phyloP scores from a whole-genome alignment of 2,797 vertebrate genomes.

The Chelonia mydas region DNA sequence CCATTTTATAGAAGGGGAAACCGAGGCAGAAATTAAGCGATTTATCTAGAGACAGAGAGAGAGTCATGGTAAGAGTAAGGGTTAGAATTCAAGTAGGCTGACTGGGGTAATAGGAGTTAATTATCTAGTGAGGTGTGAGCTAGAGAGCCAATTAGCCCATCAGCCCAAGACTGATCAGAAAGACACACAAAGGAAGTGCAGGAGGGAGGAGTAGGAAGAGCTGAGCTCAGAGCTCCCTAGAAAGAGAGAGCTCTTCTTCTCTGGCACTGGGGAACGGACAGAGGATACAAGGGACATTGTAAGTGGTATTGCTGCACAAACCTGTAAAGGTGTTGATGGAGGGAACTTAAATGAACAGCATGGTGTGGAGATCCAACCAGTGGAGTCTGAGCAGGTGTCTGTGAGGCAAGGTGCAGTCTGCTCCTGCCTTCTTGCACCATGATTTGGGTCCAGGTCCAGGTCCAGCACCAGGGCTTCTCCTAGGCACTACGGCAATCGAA shows the following conservation, averaged over 20 bases:
- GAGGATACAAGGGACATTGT: neutral
- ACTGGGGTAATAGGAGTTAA: neutral
- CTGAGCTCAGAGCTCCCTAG: neutral
- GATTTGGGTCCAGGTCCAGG: neutral
- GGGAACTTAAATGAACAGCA: neutral
- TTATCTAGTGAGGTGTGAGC: neutral
- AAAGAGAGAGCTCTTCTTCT: neutral
- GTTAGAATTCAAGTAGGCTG: neutral
- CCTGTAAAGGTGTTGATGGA: neutral
- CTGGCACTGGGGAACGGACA: neutral
- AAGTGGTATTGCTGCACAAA: neutral
- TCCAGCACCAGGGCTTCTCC: too few species aligned
- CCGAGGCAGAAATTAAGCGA: rapidly evolving
- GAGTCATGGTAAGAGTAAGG: neutral
- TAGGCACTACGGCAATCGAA: neutral
- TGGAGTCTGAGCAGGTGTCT: neutral
- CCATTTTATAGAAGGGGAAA: neutral
- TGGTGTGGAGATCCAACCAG: neutral
- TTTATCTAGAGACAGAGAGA: neutral
- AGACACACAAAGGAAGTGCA: too few species aligned
- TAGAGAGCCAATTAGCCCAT: neutral
- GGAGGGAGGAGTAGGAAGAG: neutral
- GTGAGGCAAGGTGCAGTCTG: neutral
- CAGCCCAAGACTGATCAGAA: neutral
- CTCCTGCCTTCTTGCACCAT: neutral